These are phyloP conservation scores for Ophion obscuratus DNA, from an alignment of 2,888 invertebrate genomes.

Conservation along the genomic window DNA sequence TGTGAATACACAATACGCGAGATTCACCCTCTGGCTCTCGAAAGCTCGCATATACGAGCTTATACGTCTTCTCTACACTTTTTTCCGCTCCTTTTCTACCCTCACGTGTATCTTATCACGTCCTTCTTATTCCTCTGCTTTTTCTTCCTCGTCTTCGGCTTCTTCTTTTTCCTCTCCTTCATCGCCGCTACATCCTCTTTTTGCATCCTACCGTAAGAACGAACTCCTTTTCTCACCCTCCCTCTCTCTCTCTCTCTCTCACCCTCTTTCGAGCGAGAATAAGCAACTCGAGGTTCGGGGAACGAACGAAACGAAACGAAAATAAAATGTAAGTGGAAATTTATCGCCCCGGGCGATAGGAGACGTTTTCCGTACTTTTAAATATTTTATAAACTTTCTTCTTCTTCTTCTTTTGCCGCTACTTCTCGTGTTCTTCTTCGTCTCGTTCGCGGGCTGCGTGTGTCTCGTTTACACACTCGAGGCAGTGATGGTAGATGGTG, in stretches of 20 bases:
- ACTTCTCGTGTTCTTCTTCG: constrained; percentile 53
- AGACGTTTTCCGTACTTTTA: constrained; percentile 84
- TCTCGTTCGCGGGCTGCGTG: constrained; percentile 66
- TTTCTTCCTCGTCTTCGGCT: background rate
- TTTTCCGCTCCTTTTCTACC: constrained; percentile 38
- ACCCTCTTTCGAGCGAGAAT: constrained; percentile 56
- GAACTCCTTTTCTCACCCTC: constrained; percentile 60
- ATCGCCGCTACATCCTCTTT: constrained; percentile 62
- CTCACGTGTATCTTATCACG: constrained; percentile 29
- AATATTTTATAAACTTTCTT: constrained; percentile 84
- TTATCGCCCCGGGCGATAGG: constrained; percentile 84
- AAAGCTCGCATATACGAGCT: constrained; percentile 59
- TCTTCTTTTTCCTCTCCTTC: background rate
- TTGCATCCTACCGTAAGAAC: constrained; percentile 63
- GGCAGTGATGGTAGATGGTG: constrained; percentile 31
- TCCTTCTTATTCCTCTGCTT: constrained; percentile 25
- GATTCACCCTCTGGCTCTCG: constrained; percentile 49
- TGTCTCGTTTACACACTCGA: constrained; percentile 49
- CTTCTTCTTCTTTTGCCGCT: constrained; percentile 66
- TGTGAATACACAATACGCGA: constrained; percentile 41
- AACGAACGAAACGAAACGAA: constrained; percentile 79
- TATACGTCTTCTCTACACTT: constrained; percentile 48
- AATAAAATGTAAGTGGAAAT: constrained; percentile 84
- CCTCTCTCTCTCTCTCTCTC: background rate
- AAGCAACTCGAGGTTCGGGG: constrained; percentile 75